Conservation (phyloP, 2,888 invertebrate species). For the Drepana falcataria region DNA sequence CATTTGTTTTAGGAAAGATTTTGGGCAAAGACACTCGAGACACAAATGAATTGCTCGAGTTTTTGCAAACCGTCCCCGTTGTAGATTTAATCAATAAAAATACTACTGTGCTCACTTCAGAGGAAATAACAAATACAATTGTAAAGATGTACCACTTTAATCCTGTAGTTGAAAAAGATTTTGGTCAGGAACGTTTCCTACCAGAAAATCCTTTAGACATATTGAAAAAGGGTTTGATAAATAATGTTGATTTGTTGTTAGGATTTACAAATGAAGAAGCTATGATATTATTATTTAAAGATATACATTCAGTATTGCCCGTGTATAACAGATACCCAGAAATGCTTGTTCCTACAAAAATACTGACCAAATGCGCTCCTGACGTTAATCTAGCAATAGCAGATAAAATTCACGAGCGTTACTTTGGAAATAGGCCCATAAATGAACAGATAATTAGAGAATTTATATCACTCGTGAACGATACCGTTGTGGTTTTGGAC, state of each 20-base stretch:
- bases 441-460: conserved; percentile 17
- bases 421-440: conserved; percentile 24
- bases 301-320: conserved; percentile 1
- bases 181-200: conserved; percentile 30
- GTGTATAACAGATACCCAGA: conserved; percentile 28
- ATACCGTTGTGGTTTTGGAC: conserved; percentile 21
- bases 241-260: conserved; percentile 81
- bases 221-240: conserved; percentile 56
- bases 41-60: conserved; percentile 30
- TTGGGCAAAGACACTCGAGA: conserved; percentile 37
- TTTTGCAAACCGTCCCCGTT: conserved; percentile 32
- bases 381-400: conserved; percentile 19
- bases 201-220: conserved; percentile 21
- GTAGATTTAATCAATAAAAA: conserved; percentile 22
- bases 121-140: conserved; percentile 16
- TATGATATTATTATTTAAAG: conserved; percentile 8
- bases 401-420: conserved; percentile 21
- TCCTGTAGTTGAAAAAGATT: conserved; percentile 38
- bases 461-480: conserved; percentile 19
- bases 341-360: conserved; percentile 26
- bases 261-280: conserved; percentile 85
- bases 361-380: conserved; percentile 20
- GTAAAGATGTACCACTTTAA: conserved; percentile 26
- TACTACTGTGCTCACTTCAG: conserved; percentile 20
- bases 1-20: conserved; percentile 33